Base-by-base conservation (phyloP, 1,140 invertebrate species). In the Tyrophagus putrescentiae region DNA sequence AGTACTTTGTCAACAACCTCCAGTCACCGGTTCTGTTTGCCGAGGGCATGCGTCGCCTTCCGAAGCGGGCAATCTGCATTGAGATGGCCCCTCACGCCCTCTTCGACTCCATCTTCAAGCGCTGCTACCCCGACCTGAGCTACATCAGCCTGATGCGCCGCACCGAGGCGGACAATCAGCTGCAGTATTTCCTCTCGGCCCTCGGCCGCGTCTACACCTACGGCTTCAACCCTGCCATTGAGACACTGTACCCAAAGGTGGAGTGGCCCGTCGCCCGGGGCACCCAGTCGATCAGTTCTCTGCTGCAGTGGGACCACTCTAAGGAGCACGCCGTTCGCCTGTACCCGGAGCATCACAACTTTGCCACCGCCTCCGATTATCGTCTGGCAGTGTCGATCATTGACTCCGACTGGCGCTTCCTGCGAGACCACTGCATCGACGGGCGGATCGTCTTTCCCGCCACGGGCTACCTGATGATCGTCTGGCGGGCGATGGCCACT, bases 381-480 rank as follows among this genome's bases (percentile, higher is more conserved):
- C 25, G 4, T 11, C 13, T 60, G 11, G 13, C n/a, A 34, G 72
- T 87, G 53, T 82, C 90, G 72, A 71, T 92, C 3, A 80, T 78
- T 21, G 82, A 83, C 64, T 78, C 81, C 3, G 65, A 66, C 41
- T 83, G 93, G 70, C 73, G 80, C 41, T 92, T 82, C 73, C 75
- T 87, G 42, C 71, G 78, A 34, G 92, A 91, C 23, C 92, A 98
- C 70, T 78, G 78, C 16, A 94, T 97, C 67, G 92, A 97, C 73
- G 92, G 91, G n/a, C 79, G 92, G 68, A 77, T 94, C 32, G 73
- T 98, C 3, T 97, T 90, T 75, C 93, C 93, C 9, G 91, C 91
- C 44, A 95, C 92, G 29, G 92, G 91, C 13, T 95, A 96, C 68
- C 76, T 97, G 74, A 80, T 84, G 1, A 71, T 96, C 2, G 90